Percentiles rank a stretch among this genome's conserved stretches.
Conservation (phyloP, 2,888 invertebrate species). For the Calliscelio sp. region DNA sequence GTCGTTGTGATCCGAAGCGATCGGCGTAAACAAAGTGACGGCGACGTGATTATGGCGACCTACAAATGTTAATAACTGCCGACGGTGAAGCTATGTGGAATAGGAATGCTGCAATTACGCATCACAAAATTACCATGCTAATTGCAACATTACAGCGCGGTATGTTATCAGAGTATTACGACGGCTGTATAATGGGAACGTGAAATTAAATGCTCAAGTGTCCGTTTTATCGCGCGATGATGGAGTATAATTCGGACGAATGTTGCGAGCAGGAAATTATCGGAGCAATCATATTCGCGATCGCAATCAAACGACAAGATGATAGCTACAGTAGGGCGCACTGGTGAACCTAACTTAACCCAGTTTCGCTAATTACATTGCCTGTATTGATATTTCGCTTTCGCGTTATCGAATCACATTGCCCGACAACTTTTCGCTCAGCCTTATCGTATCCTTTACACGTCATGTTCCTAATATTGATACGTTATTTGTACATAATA, state of each 20-base stretch:
- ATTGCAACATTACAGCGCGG: slow-evolving; percentile 71
- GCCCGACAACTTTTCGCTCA: slow-evolving; percentile 59
- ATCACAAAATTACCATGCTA: slow-evolving; percentile 72
- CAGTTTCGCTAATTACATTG: slow-evolving; percentile 66
- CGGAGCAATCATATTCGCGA: slow-evolving; percentile 71
- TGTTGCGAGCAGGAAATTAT: slow-evolving; percentile 71
- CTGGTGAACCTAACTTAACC: slow-evolving; percentile 70
- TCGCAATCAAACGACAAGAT: slow-evolving; percentile 69
- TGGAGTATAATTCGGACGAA: slow-evolving; percentile 71
- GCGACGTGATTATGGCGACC: slow-evolving; percentile 54
- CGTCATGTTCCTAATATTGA: slow-evolving; percentile 60
- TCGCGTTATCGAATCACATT: slow-evolving; percentile 58
- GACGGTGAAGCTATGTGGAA: slow-evolving; percentile 46
- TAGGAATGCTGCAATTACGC: slow-evolving; percentile 71
- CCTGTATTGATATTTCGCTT: slow-evolving; percentile 67
- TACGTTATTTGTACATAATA: slow-evolving; percentile 55
- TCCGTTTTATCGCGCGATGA: slow-evolving; percentile 71
- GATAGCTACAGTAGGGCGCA: slow-evolving; percentile 61
- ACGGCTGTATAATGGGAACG: slow-evolving; percentile 69
- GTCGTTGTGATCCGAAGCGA: slow-evolving; percentile 30
- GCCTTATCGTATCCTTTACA: slow-evolving; percentile 55
- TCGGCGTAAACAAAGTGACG: slow-evolving; percentile 49
- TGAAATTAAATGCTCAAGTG: slow-evolving; percentile 72
- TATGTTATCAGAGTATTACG: slow-evolving; percentile 70
- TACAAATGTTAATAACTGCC: slow-evolving; percentile 68